Conservation (phyloP, 2,797 vertebrate species). For the Falco columbarius region DNA sequence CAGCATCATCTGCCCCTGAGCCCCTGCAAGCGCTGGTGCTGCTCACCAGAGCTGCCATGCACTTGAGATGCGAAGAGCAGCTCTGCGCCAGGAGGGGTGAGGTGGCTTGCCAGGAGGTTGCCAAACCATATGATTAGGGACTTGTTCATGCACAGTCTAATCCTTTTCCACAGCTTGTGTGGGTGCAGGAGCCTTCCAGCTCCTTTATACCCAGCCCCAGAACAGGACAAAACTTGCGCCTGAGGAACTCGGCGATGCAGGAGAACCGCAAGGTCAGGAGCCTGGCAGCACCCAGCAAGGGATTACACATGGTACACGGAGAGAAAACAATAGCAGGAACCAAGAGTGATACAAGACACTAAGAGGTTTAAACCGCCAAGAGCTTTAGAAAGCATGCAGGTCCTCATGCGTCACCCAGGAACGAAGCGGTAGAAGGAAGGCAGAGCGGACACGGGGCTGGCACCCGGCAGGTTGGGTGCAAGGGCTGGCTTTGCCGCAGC, state of each 20-base stretch:
- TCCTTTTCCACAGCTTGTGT: conserved; percentile 8
- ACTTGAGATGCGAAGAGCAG: not conserved
- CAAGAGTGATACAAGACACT: not conserved
- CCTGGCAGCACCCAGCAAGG: not conserved
- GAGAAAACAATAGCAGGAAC: conserved; percentile 32
- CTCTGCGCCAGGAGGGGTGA: not conserved
- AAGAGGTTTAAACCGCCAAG: not conserved
- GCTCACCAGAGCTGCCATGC: not conserved
- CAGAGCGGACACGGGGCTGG: not conserved
- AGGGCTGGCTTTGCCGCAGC: not conserved
- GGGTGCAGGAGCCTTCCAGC: conserved; percentile 35
- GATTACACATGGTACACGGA: not conserved
- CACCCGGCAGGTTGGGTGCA: fast-evolving
- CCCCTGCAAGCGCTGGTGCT: not conserved
- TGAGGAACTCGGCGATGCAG: not conserved
- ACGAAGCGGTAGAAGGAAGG: fast-evolving
- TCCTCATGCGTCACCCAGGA: not conserved
- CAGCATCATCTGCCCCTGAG: not conserved
- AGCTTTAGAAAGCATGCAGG: not conserved
- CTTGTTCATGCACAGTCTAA: conserved; percentile 56
- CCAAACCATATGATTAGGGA: conserved; percentile 11
- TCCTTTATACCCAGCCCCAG: not conserved
- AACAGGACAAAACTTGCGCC: conserved; percentile 55
- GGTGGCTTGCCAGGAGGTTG: not conserved
- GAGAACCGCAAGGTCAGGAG: not conserved